These are phyloP conservation scores for Esox lucius DNA, from an alignment of 2,797 vertebrate genomes.

Conservation along the genomic window DNA sequence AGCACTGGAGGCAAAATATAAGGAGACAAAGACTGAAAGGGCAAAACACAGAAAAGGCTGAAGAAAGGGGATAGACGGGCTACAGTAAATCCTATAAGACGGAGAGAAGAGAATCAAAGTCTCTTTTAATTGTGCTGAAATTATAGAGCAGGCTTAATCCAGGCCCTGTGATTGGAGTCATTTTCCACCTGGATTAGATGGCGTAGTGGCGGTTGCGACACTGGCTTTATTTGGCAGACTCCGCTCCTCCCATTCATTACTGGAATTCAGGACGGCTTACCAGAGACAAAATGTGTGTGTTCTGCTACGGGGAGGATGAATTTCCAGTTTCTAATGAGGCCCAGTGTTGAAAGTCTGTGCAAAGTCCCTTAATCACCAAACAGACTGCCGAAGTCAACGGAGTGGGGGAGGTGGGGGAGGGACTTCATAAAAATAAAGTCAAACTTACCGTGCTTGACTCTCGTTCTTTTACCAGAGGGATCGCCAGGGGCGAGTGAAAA, in stretches of 20 bases:
- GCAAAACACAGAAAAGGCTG: not conserved
- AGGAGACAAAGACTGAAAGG: not conserved
- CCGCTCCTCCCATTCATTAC: slow-evolving; percentile 57
- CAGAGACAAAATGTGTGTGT: slow-evolving; percentile 42
- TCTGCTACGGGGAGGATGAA: slow-evolving; percentile 48
- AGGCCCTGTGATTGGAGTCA: slow-evolving; percentile 65
- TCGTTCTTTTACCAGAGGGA: slow-evolving; percentile 80
- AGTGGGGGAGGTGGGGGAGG: not conserved
- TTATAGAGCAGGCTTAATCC: slow-evolving; percentile 77
- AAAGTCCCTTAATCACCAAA: slow-evolving; percentile 65
- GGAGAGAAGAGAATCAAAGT: slow-evolving; percentile 68
- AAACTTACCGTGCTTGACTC: slow-evolving; percentile 90
- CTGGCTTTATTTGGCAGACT: slow-evolving; percentile 53
- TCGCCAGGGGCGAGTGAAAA: slow-evolving; percentile 61
- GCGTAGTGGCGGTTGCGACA: slow-evolving; percentile 37
- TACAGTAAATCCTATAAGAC: slow-evolving; percentile 59
- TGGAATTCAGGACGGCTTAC: slow-evolving; percentile 68
- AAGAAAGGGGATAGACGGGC: slow-evolving; percentile 29
- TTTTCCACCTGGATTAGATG: slow-evolving; percentile 78
- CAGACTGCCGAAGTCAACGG: slow-evolving; percentile 44
- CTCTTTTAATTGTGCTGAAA: slow-evolving; percentile 83
- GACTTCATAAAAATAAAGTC: slow-evolving; percentile 10
- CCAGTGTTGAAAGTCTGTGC: slow-evolving; percentile 44
- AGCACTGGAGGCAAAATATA: not conserved
- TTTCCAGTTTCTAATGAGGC: slow-evolving; percentile 53